phyloP scores from a whole-genome alignment of 1,140 invertebrate genomes.

The Euura saliciscinereae region DNA sequence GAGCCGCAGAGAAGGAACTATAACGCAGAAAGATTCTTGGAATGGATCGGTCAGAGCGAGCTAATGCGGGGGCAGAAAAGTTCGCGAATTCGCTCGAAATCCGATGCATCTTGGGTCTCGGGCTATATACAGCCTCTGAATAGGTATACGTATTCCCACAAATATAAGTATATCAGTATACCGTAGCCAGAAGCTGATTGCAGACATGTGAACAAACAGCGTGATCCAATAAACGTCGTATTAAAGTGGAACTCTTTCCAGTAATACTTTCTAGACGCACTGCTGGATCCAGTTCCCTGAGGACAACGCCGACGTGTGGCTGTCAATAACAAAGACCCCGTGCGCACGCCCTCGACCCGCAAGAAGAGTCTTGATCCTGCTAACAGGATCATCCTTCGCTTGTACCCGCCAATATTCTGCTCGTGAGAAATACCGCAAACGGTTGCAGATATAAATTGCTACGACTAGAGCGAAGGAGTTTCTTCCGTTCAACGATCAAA shows the following conservation, averaged over 20 bases:
- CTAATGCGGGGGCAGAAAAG: neutral
- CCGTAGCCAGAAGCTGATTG: neutral
- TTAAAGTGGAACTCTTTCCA: conserved; percentile 5
- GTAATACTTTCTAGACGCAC: conserved; percentile 4
- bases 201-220: neutral
- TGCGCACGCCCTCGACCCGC: conserved; percentile 8
- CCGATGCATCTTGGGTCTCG: neutral
- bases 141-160: neutral
- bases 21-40: neutral
- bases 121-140: neutral
- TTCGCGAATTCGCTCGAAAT: neutral
- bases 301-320: conserved; percentile 21
- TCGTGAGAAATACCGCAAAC: neutral
- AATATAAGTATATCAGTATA: neutral
- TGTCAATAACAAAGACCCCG: conserved; percentile 27
- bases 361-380: conserved; percentile 43
- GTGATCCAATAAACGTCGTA: neutral
- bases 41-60: neutral
- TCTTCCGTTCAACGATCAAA: too few species aligned
- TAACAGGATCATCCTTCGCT: conserved; percentile 41
- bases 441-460: neutral
- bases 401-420: conserved; percentile 12
- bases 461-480: neutral
- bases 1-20: neutral
- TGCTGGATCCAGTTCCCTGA: conserved; percentile 21